Base-by-base conservation (phyloP, 1,140 invertebrate species). In the Tetramorium alpestre region DNA sequence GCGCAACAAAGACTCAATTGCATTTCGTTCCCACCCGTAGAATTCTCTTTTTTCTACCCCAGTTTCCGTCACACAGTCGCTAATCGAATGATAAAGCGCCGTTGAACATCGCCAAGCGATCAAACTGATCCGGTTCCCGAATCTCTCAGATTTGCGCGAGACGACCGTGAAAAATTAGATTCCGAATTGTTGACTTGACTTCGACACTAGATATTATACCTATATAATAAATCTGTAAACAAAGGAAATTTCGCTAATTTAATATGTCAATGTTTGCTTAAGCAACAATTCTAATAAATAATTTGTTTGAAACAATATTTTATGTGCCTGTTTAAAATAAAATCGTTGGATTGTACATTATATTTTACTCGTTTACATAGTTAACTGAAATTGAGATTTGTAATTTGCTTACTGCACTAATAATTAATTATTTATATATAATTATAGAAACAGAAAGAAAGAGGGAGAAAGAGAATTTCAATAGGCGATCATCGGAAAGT, bases 1-100 rank as follows among this genome's bases (percentile, higher is more conserved):
- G 93, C 92, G 92, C 90, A 93, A 93, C 93, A 93, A 93, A 93
- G 92, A 93, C 91, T 92, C 89, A 85, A 92, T 91, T 87, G 91
- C 90, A 80, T 91, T 92, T 88, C 88, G 86, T 90, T 90, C 80
- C 82, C 72, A 85, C 67, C 87, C 67, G 67, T 75, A 22, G 85
- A 73, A 89, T 90, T 89, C 89, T 88, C 80, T 86, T 86, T 91
- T 89, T 87, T 56, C 78, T 75, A 67, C 25, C 78, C 62, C 62
- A 67, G 25, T 58, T 73, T 85, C 22, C 70, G 16, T 60, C 56
- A 56, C 70, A 51, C 56, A 5, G 8, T 62, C 47, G 22, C 58
- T 78, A 76, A 76, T 85, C 82, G 82, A 78, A 85, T 78, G 82
- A 78, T 84, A 84, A 84, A 84, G 41, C 54, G 58, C 47, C 56